Base-by-base conservation (phyloP, 2,113 vertebrate genomes). In the Notothenia coriiceps region DNA sequence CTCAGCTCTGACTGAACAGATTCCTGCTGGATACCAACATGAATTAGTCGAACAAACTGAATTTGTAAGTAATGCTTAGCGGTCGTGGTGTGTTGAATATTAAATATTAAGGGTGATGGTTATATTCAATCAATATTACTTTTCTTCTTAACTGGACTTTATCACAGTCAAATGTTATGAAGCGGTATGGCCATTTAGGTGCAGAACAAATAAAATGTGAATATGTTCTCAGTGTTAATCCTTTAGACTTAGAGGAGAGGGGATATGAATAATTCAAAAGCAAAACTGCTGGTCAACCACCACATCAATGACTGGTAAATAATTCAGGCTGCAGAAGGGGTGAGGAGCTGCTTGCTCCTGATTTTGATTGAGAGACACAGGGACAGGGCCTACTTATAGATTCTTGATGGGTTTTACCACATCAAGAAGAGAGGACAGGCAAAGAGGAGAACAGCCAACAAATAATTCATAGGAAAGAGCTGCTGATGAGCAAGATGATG, bases 301-400 rank as follows among this genome's bases (percentile, higher is more conserved):
- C 89, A 90, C 89, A 92, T 94, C 92, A 93, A 93, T 93, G 91
- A 77, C 83, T 88, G 82, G 90, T 95, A 91, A 95, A 95, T 94
- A 93, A 95, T 95, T 93, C 92, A 94, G 86, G 62, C 77, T 0
- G 63, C 82, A 88, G 88, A 89, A 79, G 85, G 89, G 86, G 87
- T 83, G 89, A 86, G 90, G 79, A 89, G 88, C 86, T 87, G 89
- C 88, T 84, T 82, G 86, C 70, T 84, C 88, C 88, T 85, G 90
- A 91, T 93, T 92, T 89, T 93, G 90, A 94, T 93, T 91, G 89
- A 93, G 90, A 93, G 91, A 93, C 93, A 88, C 87, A 68, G 89
- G 82, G 89, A 85, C 87, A 81, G 88, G 79, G 59, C 86, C 92
- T 92, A 86, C 91, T 93, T 93, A 90, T 85, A 83, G 90, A 94